These are phyloP conservation scores for Melieria omissa DNA, from an alignment of 2,888 invertebrate genomes.

Conservation along the genomic window DNA sequence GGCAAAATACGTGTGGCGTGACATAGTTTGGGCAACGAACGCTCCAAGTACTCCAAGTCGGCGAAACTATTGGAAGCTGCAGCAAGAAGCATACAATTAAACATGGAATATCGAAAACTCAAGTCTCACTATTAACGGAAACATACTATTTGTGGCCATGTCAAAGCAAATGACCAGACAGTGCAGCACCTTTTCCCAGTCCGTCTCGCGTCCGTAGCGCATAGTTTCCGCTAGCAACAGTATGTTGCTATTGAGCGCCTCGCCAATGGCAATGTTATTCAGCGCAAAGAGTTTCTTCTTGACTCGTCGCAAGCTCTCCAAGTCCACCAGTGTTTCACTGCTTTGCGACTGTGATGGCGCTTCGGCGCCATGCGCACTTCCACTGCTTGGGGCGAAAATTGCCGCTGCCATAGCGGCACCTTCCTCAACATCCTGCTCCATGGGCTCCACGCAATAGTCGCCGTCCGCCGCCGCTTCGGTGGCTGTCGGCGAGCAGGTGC, in stretches of 20 bases:
- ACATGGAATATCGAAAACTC: neutral
- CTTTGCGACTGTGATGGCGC: conserved; percentile 41
- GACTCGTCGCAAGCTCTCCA: conserved; percentile 67
- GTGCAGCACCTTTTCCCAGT: conserved; percentile 61
- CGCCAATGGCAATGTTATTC: conserved; percentile 53
- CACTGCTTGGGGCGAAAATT: neutral
- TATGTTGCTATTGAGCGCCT: conserved; percentile 58
- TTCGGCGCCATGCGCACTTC: conserved; percentile 6
- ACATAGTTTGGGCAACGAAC: conserved; percentile 82
- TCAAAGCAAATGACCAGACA: conserved; percentile 82
- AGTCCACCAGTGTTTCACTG: conserved; percentile 71
- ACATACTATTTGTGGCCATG: conserved; percentile 76
- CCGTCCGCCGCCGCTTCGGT: conserved; percentile 47
- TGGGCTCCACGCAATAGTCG: conserved; percentile 48
- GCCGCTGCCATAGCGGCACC: conserved; percentile 2
- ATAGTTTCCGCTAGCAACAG: conserved; percentile 53
- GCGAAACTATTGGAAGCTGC: conserved; percentile 67
- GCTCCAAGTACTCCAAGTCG: conserved; percentile 84
- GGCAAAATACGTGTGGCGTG: conserved; percentile 81
- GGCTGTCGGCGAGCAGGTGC: conserved; percentile 59
- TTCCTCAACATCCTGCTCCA: conserved; percentile 41
- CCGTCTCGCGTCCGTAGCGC: conserved; percentile 49
- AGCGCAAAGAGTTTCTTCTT: conserved; percentile 67
- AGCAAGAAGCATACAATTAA: neutral
- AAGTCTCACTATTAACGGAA: neutral